Conservation (phyloP, 2,888 invertebrate species). For the Acheta domesticus region DNA sequence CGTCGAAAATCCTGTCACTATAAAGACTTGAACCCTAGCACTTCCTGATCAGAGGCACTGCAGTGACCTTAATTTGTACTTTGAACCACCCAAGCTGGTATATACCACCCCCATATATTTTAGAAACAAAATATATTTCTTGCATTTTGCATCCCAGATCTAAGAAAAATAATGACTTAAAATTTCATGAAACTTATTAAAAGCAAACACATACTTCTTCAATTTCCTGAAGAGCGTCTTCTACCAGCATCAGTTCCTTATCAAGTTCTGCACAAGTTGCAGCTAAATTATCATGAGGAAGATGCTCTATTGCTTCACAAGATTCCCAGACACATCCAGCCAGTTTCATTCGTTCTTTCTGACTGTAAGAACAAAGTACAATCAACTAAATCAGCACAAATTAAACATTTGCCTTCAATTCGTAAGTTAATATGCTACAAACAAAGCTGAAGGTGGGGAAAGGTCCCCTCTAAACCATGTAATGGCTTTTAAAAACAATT, state of each 20-base stretch:
- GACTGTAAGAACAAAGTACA: conserved; percentile 27
- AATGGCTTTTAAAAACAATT: too few species aligned
- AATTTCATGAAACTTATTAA: neutral
- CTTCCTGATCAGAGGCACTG: too few species aligned
- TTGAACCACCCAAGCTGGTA: too few species aligned
- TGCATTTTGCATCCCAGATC: too few species aligned
- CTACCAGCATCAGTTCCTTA: conserved; percentile 34
- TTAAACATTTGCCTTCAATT: neutral
- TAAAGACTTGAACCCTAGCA: too few species aligned
- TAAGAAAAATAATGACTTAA: neutral
- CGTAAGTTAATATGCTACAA: too few species aligned
- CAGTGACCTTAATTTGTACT: too few species aligned
- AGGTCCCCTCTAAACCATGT: too few species aligned
- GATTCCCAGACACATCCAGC: conserved; percentile 37
- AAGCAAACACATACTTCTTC: conserved; percentile 35
- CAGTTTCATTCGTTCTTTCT: conserved; percentile 32
- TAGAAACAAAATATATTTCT: too few species aligned
- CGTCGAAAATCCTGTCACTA: too few species aligned
- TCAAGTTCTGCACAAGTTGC: conserved; percentile 32
- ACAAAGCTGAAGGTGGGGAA: too few species aligned
- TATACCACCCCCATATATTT: too few species aligned
- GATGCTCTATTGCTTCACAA: conserved; percentile 33
- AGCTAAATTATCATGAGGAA: conserved; percentile 35
- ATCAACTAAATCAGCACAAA: neutral
- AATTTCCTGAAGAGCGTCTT: conserved; percentile 38